Conservation (phyloP, 2,113 vertebrate species). For the Tenebrosternarchus preto region DNA sequence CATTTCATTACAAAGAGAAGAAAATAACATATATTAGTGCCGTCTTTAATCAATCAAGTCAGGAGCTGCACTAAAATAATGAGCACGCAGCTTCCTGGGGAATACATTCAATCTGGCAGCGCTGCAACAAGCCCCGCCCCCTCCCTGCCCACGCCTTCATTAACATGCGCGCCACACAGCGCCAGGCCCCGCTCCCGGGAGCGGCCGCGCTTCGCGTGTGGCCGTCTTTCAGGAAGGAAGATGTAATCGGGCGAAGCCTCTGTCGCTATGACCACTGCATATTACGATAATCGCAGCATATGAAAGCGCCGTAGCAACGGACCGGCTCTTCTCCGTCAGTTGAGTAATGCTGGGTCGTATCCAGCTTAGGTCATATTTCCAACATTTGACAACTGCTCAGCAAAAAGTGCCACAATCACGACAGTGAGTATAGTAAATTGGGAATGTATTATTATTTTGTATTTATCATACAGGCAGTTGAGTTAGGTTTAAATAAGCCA, state of each 20-base stretch:
- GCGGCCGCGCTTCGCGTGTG: slow-evolving; percentile 43
- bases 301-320: slow-evolving; percentile 1
- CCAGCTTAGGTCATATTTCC: background rate
- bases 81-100: slow-evolving; percentile 51
- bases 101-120: slow-evolving; percentile 51
- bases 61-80: slow-evolving; percentile 51
- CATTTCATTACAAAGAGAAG: slow-evolving; percentile 38
- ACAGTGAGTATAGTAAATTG: background rate
- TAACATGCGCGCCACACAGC: slow-evolving; percentile 53
- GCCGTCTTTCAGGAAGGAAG: slow-evolving; percentile 30
- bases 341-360: background rate
- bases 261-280: slow-evolving; percentile 13
- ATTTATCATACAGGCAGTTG: background rate
- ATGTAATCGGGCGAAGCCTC: slow-evolving; percentile 33
- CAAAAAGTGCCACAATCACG: background rate
- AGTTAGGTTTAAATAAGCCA: background rate
- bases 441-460: background rate
- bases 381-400: background rate
- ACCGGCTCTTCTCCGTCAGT: background rate
- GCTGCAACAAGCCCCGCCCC: slow-evolving; percentile 23
- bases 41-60: slow-evolving; percentile 54
- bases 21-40: slow-evolving; percentile 52
- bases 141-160: slow-evolving; percentile 52
- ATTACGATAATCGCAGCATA: slow-evolving; percentile 31
- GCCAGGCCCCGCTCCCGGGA: slow-evolving; percentile 38